phyloP scores from a whole-genome alignment of 64 coral and sea anemone species.

The Dendronephthya gigantea region DNA sequence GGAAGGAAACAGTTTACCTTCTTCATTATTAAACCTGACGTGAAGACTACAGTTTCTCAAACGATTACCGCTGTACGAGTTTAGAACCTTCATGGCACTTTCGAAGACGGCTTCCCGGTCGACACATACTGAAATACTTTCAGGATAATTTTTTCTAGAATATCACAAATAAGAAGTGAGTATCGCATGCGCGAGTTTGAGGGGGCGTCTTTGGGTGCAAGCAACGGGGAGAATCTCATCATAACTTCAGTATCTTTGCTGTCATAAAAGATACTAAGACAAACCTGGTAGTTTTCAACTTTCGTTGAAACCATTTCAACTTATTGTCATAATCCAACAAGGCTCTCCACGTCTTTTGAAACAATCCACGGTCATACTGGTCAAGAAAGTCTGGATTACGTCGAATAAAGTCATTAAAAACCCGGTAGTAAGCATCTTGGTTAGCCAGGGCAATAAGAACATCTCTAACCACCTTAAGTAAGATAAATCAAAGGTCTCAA shows the following conservation, averaged over 20 bases:
- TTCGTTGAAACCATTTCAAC: constrained; percentile 53
- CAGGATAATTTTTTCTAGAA: neutral
- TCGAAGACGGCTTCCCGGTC: constrained; percentile 58
- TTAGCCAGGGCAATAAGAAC: constrained; percentile 72
- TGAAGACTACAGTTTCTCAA: constrained; percentile 37
- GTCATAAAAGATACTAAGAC: too few species aligned
- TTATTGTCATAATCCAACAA: constrained; percentile 94
- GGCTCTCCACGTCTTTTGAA: constrained; percentile 85
- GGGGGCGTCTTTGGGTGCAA: too few species aligned
- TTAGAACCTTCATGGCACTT: constrained; percentile 68
- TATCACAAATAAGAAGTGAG: too few species aligned
- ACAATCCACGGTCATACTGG: constrained; percentile 64
- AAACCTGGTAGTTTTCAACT: too few species aligned
- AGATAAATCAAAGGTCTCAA: too few species aligned
- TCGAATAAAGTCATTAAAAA: constrained; percentile 93
- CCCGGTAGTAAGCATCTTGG: constrained; percentile 92
- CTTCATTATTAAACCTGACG: constrained; percentile 65
- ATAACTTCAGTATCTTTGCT: too few species aligned
- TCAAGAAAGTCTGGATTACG: constrained; percentile 70
- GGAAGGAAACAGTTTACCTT: too few species aligned
- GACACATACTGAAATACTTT: constrained; percentile 1
- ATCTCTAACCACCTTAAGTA: constrained; percentile 63
- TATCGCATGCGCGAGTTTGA: too few species aligned
- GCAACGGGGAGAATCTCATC: too few species aligned
- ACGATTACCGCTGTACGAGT: neutral